Evolutionary conservation across 2,113 vertebrate species (phyloP), one percentile per base, ranked within the genome.

Genomic region (Sminthopsis crassicaudata): DNA sequence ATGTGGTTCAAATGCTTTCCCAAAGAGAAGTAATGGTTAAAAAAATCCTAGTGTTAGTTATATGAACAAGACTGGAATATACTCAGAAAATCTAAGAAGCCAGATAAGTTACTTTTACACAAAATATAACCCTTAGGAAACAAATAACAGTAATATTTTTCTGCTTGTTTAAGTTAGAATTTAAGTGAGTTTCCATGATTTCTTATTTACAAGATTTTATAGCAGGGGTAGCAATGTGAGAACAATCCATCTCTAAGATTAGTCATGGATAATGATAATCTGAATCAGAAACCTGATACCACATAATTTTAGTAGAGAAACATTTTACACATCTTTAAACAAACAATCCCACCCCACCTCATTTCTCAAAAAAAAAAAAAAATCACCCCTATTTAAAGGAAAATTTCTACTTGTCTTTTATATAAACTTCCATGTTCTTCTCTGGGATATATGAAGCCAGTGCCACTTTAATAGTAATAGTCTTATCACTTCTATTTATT

Each of bases 171-270:
- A 12, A 30, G 90, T 89, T 91, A 94, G 55, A 91, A 94, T 91
- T 14, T 92, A 67, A 96, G 23, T 84, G 88, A 92, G 91, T 48
- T 92, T 76, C 53, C 42, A 95, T 84, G 16, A 16, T 42, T 84
- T 84, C n/a, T 42, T 84, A 42, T 84, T 84, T 84, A 42, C n/a
- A 84, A 42, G 67, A 36, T 84, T 84, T 84, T 84, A 8, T 23
- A 84, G n/a, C 23, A 12, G 36, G 52, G 11, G 3, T 88, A 10
- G 57, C 24, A 92, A 93, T 91, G 30, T 91, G 0, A 93, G 11
- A 95, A 60, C n/a, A 94, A 92, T 10, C n/a, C 30, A 53, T 16
- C 0, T 54, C 57, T 53, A n/a, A 95, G 91, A 93, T 95, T 92
- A 92, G 57, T 53, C 27, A 91, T 9, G 24, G 93, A 36, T 55